These are phyloP conservation scores for Cyprinodon diabolis DNA, from an alignment of 2,797 vertebrate species.

Conservation along the genomic window DNA sequence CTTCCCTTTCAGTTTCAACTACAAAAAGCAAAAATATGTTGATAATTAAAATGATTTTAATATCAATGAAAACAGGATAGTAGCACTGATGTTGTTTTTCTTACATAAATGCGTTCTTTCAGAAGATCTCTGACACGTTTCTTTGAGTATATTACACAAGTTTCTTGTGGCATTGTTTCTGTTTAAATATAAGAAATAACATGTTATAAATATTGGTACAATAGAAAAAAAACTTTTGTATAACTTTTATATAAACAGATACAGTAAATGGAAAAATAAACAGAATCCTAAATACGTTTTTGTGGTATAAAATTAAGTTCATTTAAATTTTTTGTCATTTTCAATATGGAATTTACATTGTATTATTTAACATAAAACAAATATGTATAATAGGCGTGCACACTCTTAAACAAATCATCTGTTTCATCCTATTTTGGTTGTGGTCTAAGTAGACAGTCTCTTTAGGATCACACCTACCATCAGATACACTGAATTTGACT, in stretches of 20 bases:
- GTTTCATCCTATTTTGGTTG: background rate
- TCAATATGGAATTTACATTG: background rate
- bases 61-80: background rate
- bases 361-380: background rate
- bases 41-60: background rate
- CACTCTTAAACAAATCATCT: background rate
- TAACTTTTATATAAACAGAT: background rate
- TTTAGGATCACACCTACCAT: background rate
- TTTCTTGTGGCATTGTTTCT: slow-evolving; percentile 88
- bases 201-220: background rate
- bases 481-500: background rate
- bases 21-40: slow-evolving; percentile 30
- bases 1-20: slow-evolving; percentile 94
- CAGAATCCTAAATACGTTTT: background rate
- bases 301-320: background rate
- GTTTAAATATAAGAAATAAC: slow-evolving; percentile 32
- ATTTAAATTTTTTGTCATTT: background rate
- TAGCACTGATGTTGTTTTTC: slow-evolving; percentile 35
- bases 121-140: slow-evolving; percentile 86
- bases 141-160: slow-evolving; percentile 90
- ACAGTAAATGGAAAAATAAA: background rate
- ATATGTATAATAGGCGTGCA: background rate
- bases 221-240: background rate
- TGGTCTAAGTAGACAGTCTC: background rate
- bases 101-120: slow-evolving; percentile 92